phyloP scores from a whole-genome alignment of 2,797 vertebrate species.

The Urophycis tenuis region DNA sequence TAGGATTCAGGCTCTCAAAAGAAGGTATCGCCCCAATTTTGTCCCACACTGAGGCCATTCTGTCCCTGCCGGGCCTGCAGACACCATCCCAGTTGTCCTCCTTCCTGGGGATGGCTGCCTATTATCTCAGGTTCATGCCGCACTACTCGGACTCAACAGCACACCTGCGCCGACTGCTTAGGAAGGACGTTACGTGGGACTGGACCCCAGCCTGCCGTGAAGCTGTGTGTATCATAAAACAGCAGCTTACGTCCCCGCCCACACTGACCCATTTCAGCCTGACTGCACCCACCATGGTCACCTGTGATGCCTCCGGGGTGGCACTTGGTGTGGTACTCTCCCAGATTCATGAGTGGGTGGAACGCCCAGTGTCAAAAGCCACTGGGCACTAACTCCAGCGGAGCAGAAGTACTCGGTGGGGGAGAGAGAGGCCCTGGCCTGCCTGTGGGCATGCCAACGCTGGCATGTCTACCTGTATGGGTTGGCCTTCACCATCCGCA shows the following conservation, averaged over 20 bases:
- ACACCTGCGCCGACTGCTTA: background rate
- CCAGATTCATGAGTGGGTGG: background rate
- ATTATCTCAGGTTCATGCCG: background rate
- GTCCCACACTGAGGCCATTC: background rate
- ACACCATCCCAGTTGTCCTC: background rate
- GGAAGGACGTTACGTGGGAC: background rate
- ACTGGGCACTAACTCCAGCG: background rate
- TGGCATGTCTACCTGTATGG: slow-evolving; percentile 15
- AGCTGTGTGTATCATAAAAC: background rate
- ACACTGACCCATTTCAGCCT: background rate
- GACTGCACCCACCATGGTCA: background rate
- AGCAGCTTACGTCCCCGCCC: slow-evolving; percentile 2
- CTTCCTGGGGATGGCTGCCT: background rate
- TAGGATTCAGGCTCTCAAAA: background rate
- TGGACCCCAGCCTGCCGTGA: background rate
- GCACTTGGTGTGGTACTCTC: slow-evolving; percentile 7
- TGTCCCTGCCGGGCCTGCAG: background rate
- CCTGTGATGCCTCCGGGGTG: background rate
- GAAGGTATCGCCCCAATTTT: background rate
- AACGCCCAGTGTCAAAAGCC: slow-evolving; percentile 4
- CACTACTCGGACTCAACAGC: background rate
- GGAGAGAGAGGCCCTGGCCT: slow-evolving; percentile 3
- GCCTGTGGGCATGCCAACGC: slow-evolving; percentile 8
- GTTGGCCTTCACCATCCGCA: slow-evolving; percentile 5
- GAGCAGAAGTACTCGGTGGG: slow-evolving; percentile 3